Conservation (phyloP, 2,113 vertebrate species). For the Bubo blakistoni region DNA sequence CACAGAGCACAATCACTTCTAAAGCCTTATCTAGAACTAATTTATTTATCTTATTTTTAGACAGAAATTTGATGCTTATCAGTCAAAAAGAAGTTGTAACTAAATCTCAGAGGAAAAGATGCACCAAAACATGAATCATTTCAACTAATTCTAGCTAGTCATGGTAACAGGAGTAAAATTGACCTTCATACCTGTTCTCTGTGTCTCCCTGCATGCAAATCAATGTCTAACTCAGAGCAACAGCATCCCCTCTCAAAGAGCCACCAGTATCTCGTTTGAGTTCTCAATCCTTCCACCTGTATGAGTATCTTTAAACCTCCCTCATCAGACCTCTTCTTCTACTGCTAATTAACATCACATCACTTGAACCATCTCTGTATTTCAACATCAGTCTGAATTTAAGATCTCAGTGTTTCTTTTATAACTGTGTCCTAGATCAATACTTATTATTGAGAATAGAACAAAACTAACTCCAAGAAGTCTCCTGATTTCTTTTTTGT, state of each 20-base stretch:
- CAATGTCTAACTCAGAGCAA: not conserved
- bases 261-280: not conserved
- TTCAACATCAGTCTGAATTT: not conserved
- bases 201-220: rapidly evolving
- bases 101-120: not conserved
- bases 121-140: not conserved
- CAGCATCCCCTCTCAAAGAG: not conserved
- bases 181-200: not conserved
- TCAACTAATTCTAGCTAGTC: not conserved
- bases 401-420: not conserved
- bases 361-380: not conserved
- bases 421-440: not conserved
- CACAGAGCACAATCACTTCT: not conserved
- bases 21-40: not conserved
- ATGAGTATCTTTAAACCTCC: not conserved
- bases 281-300: not conserved
- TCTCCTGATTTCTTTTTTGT: not conserved
- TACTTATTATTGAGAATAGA: not conserved
- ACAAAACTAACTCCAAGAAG: not conserved
- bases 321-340: not conserved
- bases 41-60: not conserved
- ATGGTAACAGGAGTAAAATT: not conserved
- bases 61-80: not conserved
- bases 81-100: not conserved
- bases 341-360: not conserved